These are phyloP conservation scores for Hafferia zeledoni DNA, from an alignment of 2,797 vertebrate genomes.

Conservation along the genomic window DNA sequence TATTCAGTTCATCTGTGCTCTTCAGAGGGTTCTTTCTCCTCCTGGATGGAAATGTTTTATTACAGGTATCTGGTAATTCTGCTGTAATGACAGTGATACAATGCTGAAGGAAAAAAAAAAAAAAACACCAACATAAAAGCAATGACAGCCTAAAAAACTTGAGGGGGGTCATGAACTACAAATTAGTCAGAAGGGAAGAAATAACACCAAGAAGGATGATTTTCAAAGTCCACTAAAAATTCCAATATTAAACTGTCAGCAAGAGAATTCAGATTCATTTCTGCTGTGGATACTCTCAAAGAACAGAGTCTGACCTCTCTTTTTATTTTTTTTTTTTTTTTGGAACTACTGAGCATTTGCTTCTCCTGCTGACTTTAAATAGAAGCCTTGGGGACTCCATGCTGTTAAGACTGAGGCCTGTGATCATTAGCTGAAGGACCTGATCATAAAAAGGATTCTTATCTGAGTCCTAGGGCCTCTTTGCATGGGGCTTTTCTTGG, in stretches of 20 bases:
- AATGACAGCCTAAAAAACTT: neutral
- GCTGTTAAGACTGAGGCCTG: constrained; percentile 1
- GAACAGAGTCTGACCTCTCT: neutral
- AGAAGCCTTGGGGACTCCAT: constrained; percentile 5
- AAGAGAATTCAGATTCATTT: constrained; percentile 31
- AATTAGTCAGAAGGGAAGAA: neutral
- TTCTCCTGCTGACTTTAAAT: constrained; percentile 42
- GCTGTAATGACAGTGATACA: neutral
- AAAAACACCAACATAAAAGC: neutral
- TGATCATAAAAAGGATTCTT: neutral
- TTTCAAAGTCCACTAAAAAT: constrained; percentile 26
- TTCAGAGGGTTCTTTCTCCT: neutral
- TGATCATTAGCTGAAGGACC: constrained; percentile 28
- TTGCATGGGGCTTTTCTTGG: neutral
- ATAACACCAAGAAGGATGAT: neutral
- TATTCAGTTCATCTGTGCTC: neutral
- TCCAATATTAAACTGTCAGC: neutral
- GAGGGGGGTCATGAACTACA: neutral
- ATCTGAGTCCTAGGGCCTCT: neutral
- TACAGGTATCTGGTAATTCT: constrained; percentile 7
- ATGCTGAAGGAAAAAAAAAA: neutral
- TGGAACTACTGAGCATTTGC: neutral
- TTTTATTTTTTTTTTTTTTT: neutral
- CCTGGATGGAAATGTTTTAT: constrained; percentile 21
- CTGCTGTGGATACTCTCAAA: neutral